phyloP scores from a whole-genome alignment of 92 coral and sea anemone species.

The Epizoanthus stellaris region DNA sequence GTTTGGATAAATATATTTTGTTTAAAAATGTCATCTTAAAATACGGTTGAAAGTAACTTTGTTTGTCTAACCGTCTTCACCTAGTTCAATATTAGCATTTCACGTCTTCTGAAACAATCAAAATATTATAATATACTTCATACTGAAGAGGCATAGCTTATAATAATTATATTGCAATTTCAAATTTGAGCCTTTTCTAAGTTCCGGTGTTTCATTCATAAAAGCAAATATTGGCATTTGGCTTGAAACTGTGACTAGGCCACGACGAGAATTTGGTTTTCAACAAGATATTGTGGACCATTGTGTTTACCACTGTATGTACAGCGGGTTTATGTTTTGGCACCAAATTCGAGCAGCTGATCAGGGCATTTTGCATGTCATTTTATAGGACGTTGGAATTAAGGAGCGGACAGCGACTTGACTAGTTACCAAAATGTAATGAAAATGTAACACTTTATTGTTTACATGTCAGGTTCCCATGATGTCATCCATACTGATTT shows the following conservation, averaged over 20 bases:
- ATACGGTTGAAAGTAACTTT: too few relatives aligned
- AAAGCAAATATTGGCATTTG: neutral
- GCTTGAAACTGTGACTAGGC: neutral
- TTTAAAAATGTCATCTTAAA: too few relatives aligned
- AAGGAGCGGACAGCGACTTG: neutral
- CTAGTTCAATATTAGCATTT: too few relatives aligned
- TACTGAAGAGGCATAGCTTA: too few relatives aligned
- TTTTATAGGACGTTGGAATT: neutral
- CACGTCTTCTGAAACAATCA: too few relatives aligned
- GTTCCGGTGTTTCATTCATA: neutral
- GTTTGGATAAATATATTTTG: too few relatives aligned
- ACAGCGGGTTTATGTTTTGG: neutral
- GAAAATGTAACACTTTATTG: too few relatives aligned
- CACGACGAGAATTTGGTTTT: neutral
- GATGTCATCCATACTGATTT: too few relatives aligned
- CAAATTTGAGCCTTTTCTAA: neutral
- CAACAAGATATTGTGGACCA: neutral
- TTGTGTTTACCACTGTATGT: neutral
- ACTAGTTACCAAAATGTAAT: neutral
- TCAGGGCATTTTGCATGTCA: neutral
- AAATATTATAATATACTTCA: too few relatives aligned
- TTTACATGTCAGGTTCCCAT: too few relatives aligned
- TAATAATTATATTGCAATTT: neutral
- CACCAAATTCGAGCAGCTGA: neutral
- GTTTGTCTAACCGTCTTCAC: too few relatives aligned